Evolutionary conservation across 2,113 vertebrate genomes (phyloP).

Genomic region (Chinchilla lanigera): DNA sequence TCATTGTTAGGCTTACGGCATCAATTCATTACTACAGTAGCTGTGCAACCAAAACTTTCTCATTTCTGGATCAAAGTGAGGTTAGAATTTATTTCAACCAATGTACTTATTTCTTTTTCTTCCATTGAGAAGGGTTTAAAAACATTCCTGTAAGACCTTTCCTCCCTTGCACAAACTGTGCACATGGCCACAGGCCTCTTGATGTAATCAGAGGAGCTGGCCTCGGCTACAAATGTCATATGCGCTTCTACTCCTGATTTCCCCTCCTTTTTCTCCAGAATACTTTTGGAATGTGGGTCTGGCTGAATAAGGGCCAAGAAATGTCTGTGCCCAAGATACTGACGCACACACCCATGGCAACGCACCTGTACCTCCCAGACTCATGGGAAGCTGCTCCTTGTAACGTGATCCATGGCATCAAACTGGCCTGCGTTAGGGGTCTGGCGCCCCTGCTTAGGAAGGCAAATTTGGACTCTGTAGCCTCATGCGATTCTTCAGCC

Average conservation of each 20-base stretch:
- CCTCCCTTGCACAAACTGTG: neutral
- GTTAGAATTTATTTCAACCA: conserved; percentile 62
- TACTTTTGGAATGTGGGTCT: conserved; percentile 12
- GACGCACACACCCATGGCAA: neutral
- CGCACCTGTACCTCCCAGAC: neutral
- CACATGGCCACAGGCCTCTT: neutral
- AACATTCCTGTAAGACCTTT: neutral
- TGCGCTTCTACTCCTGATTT: neutral
- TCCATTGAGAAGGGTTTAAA: conserved; percentile 37
- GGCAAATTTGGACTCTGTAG: neutral
- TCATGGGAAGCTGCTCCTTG: neutral
- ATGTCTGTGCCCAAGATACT: neutral
- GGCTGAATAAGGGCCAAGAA: neutral
- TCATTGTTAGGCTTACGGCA: conserved; percentile 62
- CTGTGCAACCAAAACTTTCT: conserved; percentile 59
- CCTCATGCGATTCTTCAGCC: neutral
- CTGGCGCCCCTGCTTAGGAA: neutral
- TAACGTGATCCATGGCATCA: neutral
- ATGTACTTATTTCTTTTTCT: conserved; percentile 64
- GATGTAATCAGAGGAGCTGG: conserved; percentile 45
- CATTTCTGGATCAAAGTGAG: conserved; percentile 59
- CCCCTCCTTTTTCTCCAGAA: neutral
- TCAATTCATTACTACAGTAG: conserved; percentile 57
- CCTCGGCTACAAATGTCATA: neutral
- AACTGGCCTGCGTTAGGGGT: neutral